Evolutionary conservation across 2,888 invertebrate genomes (phyloP).

Genomic region (Parascotia fuliginaria): DNA sequence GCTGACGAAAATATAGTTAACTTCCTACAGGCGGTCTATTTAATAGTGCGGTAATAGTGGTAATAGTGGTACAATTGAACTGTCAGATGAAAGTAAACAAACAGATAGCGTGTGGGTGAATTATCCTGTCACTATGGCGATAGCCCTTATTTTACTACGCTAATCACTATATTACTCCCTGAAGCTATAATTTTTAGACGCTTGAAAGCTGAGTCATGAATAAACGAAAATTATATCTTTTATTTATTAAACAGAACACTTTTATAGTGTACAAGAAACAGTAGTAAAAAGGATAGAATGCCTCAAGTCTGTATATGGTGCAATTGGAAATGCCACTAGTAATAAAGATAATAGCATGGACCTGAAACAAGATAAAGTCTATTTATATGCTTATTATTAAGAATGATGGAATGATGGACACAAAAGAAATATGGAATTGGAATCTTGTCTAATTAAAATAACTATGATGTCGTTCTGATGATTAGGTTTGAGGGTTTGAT

Average conservation of each 20-base stretch:
- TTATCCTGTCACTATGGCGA: conserved; percentile 42
- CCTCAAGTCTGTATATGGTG: conserved; percentile 39
- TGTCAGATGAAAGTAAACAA: conserved; percentile 49
- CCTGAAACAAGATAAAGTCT: conserved; percentile 48
- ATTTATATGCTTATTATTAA: conserved; percentile 43
- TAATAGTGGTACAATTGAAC: conserved; percentile 46
- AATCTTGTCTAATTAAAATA: conserved; percentile 33
- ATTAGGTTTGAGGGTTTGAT: too few species aligned
- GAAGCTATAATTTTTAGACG: conserved; percentile 49
- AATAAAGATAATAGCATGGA: conserved; percentile 48
- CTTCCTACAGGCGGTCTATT: too few species aligned
- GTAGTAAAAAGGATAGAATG: conserved; percentile 43
- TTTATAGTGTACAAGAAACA: conserved; percentile 42
- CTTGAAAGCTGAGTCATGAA: conserved; percentile 33
- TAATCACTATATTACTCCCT: conserved; percentile 32
- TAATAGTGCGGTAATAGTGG: not conserved
- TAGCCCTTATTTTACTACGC: conserved; percentile 31
- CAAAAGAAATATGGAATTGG: conserved; percentile 27
- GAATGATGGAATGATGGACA: too few species aligned
- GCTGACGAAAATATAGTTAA: not conserved
- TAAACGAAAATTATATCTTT: conserved; percentile 50
- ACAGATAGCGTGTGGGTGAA: conserved; percentile 44
- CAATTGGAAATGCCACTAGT: conserved; percentile 40
- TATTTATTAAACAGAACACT: conserved; percentile 39
- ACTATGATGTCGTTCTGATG: not conserved